These are phyloP conservation scores for Lasioglossum baleicum DNA, from an alignment of 1,140 invertebrate species.

Conservation along the genomic window DNA sequence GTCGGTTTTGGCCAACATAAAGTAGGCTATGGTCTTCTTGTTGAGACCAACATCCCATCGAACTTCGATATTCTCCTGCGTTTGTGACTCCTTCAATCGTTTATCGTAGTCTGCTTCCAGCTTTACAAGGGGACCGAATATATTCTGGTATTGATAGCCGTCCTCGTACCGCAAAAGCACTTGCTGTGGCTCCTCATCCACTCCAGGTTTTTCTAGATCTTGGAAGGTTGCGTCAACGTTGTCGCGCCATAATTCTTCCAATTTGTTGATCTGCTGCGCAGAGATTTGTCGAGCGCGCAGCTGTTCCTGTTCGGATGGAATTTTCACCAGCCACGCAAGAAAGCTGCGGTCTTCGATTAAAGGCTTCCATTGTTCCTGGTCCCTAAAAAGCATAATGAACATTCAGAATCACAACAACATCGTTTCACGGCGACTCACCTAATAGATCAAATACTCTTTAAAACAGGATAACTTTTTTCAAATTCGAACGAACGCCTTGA, in stretches of 20 bases:
- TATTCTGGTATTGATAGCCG: slow-evolving; percentile 99
- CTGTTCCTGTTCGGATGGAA: slow-evolving; percentile 97
- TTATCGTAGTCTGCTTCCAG: slow-evolving; percentile 99
- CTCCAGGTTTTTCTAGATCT: slow-evolving; percentile 97
- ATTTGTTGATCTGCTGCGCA: slow-evolving; percentile 97
- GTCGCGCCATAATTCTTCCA: slow-evolving; percentile 99
- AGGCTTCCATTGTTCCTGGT: slow-evolving; percentile 99
- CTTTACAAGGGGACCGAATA: slow-evolving; percentile 98
- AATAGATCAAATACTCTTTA: too few relatives aligned
- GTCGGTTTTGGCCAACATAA: slow-evolving; percentile 98
- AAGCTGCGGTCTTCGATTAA: slow-evolving; percentile 97
- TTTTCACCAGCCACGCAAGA: slow-evolving; percentile 97
- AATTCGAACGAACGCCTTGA: too few relatives aligned
- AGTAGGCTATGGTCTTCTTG: slow-evolving; percentile 98
- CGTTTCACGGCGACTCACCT: too few relatives aligned
- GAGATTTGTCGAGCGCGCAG: slow-evolving; percentile 96
- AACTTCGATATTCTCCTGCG: slow-evolving; percentile 98
- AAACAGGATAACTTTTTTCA: too few relatives aligned
- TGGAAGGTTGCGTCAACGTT: slow-evolving; percentile 98
- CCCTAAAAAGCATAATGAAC: slow-evolving; percentile 80
- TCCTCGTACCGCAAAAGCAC: slow-evolving; percentile 97
- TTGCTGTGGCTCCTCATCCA: slow-evolving; percentile 98
- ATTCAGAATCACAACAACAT: background rate
- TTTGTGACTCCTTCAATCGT: slow-evolving; percentile 98
- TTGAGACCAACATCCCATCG: slow-evolving; percentile 99